Base-by-base conservation (phyloP, 2,888 invertebrate species). In the Cephus pulcher region DNA sequence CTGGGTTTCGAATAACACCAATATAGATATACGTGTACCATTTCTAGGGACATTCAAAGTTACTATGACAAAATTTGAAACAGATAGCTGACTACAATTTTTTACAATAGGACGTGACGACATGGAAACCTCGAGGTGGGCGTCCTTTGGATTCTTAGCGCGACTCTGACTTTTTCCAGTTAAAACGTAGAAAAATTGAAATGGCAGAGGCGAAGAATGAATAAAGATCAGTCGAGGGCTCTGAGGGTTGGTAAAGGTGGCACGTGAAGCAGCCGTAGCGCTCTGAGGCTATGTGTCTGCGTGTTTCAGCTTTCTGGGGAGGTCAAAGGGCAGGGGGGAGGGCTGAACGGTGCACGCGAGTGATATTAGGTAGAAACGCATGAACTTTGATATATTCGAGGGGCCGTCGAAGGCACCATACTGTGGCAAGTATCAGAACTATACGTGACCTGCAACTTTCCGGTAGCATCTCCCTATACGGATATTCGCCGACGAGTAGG, bases 371-470 rank as follows among this genome's bases (percentile, higher is more conserved):
- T 90, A 87, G 89, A 88, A 90, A 91, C 89, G 89, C 89, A 91
- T 90, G 90, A 91, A 91, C 91, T 90, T 90, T 91, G 91, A 91
- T 90, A 91, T 91, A 91, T 91, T 89, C 86, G 85, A 83, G 84
- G 85, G 85, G 81, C 79, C 75, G 80, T 78, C 73, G 77, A 84
- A 84, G 88, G 89, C 90, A 87, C 90, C 91, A 91, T 90, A 84
- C 89, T 89, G 88, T 88, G 89, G 89, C 89, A 91, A 90, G 90
- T 90, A 90, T 90, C 89, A 87, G 85, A 90, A 89, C 89, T 88
- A 90, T 90, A 91, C 91, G 90, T 91, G 91, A 91, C 88, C 90
- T 88, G 90, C 88, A 90, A 89, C 89, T 90, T 90, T 89, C 84
- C 80, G 80, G 84, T 82, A 79, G 84, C 84, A 85, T 87, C 84